Evolutionary conservation across 2,797 vertebrate species (phyloP), one percentile per base, ranked within the genome.

Genomic region (Phylloscopus collybita): DNA sequence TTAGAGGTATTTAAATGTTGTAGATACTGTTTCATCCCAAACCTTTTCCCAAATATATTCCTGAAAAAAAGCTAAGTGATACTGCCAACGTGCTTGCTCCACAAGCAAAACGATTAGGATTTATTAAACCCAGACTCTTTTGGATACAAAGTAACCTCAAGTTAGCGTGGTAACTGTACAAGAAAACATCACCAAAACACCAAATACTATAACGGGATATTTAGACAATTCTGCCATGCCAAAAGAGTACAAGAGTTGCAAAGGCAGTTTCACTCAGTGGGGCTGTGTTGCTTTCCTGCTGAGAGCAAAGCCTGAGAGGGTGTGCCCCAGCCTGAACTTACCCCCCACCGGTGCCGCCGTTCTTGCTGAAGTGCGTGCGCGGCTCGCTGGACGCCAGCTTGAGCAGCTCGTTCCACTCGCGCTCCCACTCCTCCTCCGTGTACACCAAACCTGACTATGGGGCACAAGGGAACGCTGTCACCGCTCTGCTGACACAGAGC

Each of bases 331-430:
- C 25, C 29, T 18, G 51, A 6, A 95, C 98, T 99, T 96, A 99
- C 99, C 99, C 99, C 72, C 99, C 99, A 4, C 98, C 98, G 18
- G 98, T 98, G 98, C 98, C 99, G 90, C 99, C 98, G 18, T 98
- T 99, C 97, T 99, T 99, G 98, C 98, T 98, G 98, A 99, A 98
- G 92, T 99, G 99, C 10, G 98, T 98, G 61, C 99, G 99, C 2
- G 99, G 99, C 97, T 99, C 99, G 25, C 99, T 99, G 83, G 99
- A 99, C 54, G 99, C 99, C 98, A 99, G 97, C 97, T 99, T 99
- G 60, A 99, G 98, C 96, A 99, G 98, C 96, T 99, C 99, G 6
- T 98, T 99, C 99, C 99, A 99, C 95, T 99, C 99, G 23, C 98
- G 98, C 94, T 99, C 99, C 99, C 99, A 99, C 83, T 99, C 99